Conservation (phyloP, 2,113 vertebrate species). For the Opisthocomus hoazin region DNA sequence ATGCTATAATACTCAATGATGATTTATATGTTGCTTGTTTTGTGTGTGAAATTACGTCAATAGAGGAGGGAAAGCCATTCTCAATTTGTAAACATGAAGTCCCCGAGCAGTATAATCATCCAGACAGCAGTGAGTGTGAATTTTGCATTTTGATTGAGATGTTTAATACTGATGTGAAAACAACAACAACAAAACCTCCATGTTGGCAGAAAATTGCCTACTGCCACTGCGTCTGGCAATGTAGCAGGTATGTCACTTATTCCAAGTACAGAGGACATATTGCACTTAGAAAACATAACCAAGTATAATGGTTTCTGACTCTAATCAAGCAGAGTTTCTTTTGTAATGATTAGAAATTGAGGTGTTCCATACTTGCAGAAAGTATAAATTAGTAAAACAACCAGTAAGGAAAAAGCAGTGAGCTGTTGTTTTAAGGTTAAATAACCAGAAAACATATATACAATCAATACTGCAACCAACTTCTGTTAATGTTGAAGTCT, state of each 20-base stretch:
- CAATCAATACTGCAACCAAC: neutral
- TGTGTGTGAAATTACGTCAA: neutral
- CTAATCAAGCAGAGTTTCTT: neutral
- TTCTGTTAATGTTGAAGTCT: neutral
- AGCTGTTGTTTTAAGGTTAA: neutral
- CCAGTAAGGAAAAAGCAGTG: neutral
- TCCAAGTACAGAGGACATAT: neutral
- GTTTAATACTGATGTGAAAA: neutral
- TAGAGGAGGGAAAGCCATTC: neutral
- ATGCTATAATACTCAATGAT: neutral
- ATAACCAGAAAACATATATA: neutral
- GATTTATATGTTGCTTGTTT: neutral
- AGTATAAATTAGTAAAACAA: neutral
- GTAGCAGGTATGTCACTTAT: neutral
- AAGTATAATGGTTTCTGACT: neutral
- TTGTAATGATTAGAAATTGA: neutral
- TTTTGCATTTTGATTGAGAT: conserved; percentile 19
- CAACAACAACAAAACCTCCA: neutral
- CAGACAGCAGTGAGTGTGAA: conserved; percentile 26
- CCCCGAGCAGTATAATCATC: neutral
- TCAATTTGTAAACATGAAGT: neutral
- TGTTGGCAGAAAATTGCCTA: neutral
- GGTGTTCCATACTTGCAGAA: neutral
- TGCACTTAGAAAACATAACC: neutral
- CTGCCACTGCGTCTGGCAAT: neutral